Evolutionary conservation across 2,797 vertebrate genomes (phyloP), one percentile per base, ranked within the genome.

Genomic region (Cephalopachus bancanus): DNA sequence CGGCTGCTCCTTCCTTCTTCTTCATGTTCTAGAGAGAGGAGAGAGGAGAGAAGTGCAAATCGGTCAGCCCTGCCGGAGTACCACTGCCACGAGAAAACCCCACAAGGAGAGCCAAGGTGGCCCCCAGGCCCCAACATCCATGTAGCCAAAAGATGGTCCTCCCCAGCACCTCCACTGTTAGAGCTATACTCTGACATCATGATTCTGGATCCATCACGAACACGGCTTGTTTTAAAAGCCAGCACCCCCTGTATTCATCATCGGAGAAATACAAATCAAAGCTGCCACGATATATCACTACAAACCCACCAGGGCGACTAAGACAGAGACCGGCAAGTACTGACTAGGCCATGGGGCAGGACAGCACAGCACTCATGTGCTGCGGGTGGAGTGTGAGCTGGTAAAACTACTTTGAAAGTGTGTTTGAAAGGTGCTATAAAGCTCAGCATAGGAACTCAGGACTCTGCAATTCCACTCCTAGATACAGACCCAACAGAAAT

Each of bases 1-100:
- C 99, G 0, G 93, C 0, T 0, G 93, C 64, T 69, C 98, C 98
- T 19, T 99, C 99, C 80, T 99, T 99, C 98, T 99, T 99, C 98
- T 99, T 99, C 86, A 99, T 99, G 92, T 99, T 99, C 99, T 99
- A 88, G 44, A 97, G 83, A 55, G 37, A 37, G 37, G 37, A 71
- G 17, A 71, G 19, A 89, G 92, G 51, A 85, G 44, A 91, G 59
- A 57, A n/a, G 71, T 1, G 12, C 0, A 49, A 72, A 37, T 30
- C 6, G 37, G 85, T 88, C 67, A 53, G 49, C 17, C 65, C 55
- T 57, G 85, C 72, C 9, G 20, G 15, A 55, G 60, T 49, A 12
- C 76, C 7, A 17, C 12, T 16, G 65, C 57, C 20, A 37, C 3
- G 8, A 22, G 93, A 81, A 86, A 94, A 55, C 30, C 60, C 76